These are phyloP conservation scores for Epinotia ramella DNA, from an alignment of 2,888 invertebrate genomes.

Conservation along the genomic window DNA sequence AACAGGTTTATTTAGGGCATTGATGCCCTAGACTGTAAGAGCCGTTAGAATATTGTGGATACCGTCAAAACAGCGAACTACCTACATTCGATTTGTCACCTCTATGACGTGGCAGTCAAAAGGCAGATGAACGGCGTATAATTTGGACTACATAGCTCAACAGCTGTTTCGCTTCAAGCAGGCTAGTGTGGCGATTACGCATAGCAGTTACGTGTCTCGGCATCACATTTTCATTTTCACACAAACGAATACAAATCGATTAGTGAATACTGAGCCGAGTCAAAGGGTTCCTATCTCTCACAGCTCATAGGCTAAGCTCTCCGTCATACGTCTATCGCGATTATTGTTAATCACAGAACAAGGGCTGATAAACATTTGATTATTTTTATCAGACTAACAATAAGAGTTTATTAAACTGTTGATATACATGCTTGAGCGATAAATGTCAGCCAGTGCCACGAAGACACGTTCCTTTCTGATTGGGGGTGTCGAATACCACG, in stretches of 20 bases:
- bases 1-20: background rate
- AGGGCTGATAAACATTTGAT: constrained; percentile 16
- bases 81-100: background rate
- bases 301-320: background rate
- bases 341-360: constrained; percentile 3
- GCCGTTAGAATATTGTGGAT: background rate
- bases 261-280: constrained; percentile 8
- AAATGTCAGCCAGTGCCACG: background rate
- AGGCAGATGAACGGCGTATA: background rate
- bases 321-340: constrained; percentile 16
- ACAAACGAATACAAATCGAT: background rate
- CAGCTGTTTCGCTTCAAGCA: background rate
- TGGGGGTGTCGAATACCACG: background rate
- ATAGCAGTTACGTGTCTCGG: background rate
- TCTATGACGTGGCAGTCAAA: background rate
- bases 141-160: background rate
- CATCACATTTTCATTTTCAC: background rate
- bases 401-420: constrained; percentile 13
- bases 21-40: background rate
- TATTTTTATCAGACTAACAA: constrained; percentile 22
- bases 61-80: background rate
- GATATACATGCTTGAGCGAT: background rate
- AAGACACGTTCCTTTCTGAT: constrained; percentile 3
- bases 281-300: background rate
- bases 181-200: background rate